Evolutionary conservation across 2,113 vertebrate species (phyloP).

Genomic region (Crypturellus undulatus): DNA sequence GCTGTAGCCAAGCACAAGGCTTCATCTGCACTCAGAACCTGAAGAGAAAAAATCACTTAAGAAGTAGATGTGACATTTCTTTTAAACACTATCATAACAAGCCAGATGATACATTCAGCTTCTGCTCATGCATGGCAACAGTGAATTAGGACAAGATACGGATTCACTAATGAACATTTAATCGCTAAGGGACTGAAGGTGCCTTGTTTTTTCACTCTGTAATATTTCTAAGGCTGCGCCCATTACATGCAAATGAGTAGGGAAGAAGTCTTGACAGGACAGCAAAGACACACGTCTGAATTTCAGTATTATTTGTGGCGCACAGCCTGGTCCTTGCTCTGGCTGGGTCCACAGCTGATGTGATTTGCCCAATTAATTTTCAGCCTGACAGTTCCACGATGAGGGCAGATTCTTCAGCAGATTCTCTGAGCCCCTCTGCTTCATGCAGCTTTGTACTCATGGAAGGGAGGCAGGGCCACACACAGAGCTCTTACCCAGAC

Average conservation of each 20-base stretch:
- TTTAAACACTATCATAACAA: conserved; percentile 78
- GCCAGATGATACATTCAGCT: conserved; percentile 81
- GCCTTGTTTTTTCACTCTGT: conserved; percentile 76
- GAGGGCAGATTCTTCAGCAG: neutral
- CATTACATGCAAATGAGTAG: conserved; percentile 87
- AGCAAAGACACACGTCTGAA: conserved; percentile 81
- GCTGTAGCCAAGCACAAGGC: conserved; percentile 67
- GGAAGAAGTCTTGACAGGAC: conserved; percentile 84
- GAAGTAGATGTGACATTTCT: conserved; percentile 70
- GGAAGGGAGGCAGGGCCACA: neutral
- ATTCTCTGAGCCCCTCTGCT: neutral
- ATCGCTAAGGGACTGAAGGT: conserved; percentile 86
- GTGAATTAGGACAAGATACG: conserved; percentile 83
- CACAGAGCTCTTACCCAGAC: neutral
- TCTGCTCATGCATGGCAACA: conserved; percentile 86
- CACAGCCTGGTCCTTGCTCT: conserved; percentile 90
- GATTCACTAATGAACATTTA: conserved; percentile 85
- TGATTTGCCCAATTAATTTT: conserved; percentile 89
- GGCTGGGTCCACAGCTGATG: conserved; percentile 85
- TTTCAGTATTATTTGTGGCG: conserved; percentile 84
- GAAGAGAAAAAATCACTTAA: conserved; percentile 62
- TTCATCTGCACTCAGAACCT: conserved; percentile 67
- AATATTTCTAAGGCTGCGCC: conserved; percentile 81
- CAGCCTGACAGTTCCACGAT: conserved; percentile 87
- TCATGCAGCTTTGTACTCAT: neutral